phyloP scores from a whole-genome alignment of 2,797 vertebrate genomes.

The Adelosebastes latens region DNA sequence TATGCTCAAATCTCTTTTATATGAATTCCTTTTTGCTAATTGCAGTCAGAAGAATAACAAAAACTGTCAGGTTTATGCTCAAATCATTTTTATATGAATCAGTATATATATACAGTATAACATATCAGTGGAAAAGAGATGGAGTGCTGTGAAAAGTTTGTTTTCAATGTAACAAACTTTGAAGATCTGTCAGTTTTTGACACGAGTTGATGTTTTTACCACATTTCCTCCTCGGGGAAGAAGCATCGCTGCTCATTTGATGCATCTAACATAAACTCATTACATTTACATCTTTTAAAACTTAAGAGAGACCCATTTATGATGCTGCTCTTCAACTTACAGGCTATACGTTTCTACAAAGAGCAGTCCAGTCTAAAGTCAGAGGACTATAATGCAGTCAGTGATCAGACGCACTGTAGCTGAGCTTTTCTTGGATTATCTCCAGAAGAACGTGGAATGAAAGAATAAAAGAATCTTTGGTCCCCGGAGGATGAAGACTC shows the following conservation, averaged over 20 bases:
- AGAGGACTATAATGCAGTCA: not conserved
- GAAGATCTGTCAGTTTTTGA: not conserved
- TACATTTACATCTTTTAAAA: not conserved
- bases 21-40: not conserved
- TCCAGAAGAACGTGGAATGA: constrained; percentile 9
- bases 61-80: not conserved
- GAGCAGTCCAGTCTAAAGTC: not conserved
- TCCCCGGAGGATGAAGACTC: constrained; percentile 2
- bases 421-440: not conserved
- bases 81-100: not conserved
- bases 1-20: not conserved
- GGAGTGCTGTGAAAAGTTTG: not conserved
- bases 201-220: not conserved
- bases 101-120: not conserved
- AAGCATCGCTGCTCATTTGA: not conserved
- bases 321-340: not conserved
- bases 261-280: not conserved
- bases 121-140: not conserved
- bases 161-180: not conserved
- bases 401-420: not conserved
- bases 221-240: not conserved
- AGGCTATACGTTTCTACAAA: not conserved
- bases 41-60: not conserved
- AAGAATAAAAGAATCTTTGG: not conserved
- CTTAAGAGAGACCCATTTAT: not conserved